phyloP scores from a whole-genome alignment of 2,888 invertebrate species.

The Rhogogaster chlorosoma region DNA sequence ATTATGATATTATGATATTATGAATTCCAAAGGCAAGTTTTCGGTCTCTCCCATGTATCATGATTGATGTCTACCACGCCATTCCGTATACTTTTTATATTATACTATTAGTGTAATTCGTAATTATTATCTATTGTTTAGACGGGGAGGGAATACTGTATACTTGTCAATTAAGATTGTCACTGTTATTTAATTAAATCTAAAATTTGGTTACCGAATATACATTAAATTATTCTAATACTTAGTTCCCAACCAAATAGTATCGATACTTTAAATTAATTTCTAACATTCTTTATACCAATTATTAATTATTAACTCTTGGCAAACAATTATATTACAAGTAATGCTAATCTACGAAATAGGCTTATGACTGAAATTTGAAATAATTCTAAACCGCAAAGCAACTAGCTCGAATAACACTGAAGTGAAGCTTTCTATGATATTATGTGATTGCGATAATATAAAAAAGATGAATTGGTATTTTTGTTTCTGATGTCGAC shows the following conservation, averaged over 20 bases:
- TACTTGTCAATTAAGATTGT: conserved; percentile 65
- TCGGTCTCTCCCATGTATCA: neutral
- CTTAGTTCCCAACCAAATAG: neutral
- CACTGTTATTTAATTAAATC: conserved; percentile 44
- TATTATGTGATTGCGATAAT: neutral
- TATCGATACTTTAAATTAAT: neutral
- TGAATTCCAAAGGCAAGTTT: neutral
- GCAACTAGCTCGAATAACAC: neutral
- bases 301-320: neutral
- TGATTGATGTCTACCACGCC: conserved; percentile 7
- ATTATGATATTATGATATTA: neutral
- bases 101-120: conserved; percentile 28
- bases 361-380: neutral
- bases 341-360: neutral
- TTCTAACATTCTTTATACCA: neutral
- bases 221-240: neutral
- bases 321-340: neutral
- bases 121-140: conserved; percentile 27
- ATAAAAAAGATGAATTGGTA: neutral
- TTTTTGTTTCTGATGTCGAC: neutral
- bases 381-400: neutral
- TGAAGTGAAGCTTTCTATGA: neutral
- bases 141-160: conserved; percentile 57
- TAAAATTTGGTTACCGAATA: conserved; percentile 31
- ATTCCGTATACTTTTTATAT: conserved; percentile 37